Evolutionary conservation across 2,797 vertebrate genomes (phyloP).

Genomic region (Sparus aurata): DNA sequence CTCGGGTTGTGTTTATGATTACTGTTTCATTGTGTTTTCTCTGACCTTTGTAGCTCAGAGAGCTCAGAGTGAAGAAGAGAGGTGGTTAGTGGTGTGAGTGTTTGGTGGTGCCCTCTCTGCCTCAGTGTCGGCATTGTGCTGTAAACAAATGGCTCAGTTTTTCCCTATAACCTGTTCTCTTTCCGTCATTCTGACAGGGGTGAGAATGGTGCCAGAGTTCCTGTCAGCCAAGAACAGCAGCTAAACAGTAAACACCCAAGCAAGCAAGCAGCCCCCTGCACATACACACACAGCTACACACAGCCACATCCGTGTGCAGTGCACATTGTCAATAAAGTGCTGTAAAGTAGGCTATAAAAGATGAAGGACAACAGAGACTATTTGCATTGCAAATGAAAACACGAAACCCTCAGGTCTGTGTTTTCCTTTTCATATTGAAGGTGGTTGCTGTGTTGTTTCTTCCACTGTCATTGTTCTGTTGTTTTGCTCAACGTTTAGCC

Average conservation of each 20-base stretch:
- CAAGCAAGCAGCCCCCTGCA: slow-evolving; percentile 46
- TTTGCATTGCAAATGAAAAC: slow-evolving; percentile 72
- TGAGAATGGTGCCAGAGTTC: slow-evolving; percentile 49
- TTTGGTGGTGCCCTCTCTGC: slow-evolving; percentile 42
- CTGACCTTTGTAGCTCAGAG: slow-evolving; percentile 52
- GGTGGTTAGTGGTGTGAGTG: slow-evolving; percentile 19
- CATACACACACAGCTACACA: slow-evolving; percentile 10
- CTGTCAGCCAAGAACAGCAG: slow-evolving; percentile 61
- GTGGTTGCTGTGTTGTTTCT: slow-evolving; percentile 8
- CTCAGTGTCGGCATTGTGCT: slow-evolving; percentile 30
- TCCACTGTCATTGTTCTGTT: slow-evolving; percentile 16
- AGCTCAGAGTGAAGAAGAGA: slow-evolving; percentile 19
- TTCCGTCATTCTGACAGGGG: slow-evolving; percentile 62
- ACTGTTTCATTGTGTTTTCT: slow-evolving; percentile 65
- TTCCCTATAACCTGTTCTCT: slow-evolving; percentile 59
- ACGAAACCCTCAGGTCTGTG: slow-evolving; percentile 24
- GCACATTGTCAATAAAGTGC: slow-evolving; percentile 55
- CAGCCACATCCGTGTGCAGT: background rate
- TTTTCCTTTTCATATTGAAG: slow-evolving; percentile 53
- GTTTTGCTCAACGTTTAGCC: slow-evolving; percentile 39
- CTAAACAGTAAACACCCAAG: slow-evolving; percentile 52
- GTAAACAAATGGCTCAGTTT: slow-evolving; percentile 64
- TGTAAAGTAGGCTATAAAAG: slow-evolving; percentile 45
- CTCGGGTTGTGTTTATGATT: slow-evolving; percentile 70
- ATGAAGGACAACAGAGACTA: slow-evolving; percentile 61